phyloP scores from a whole-genome alignment of 1,140 invertebrate genomes.

The Lethrus apterus region DNA sequence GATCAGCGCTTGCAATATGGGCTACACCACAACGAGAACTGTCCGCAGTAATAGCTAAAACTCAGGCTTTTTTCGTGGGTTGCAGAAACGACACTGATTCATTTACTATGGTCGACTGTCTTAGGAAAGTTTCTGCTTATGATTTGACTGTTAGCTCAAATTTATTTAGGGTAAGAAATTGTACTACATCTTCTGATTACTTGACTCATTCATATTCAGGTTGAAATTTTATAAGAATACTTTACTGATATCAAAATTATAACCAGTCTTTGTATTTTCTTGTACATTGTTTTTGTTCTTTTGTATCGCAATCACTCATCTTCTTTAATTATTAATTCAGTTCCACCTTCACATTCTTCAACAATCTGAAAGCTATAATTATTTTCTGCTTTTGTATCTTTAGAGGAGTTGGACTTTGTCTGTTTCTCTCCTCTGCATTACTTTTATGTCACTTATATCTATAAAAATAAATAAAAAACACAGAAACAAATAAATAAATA shows the following conservation, averaged over 20 bases:
- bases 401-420: too few species aligned
- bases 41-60: not conserved
- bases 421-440: too few species aligned
- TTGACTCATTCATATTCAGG: too few species aligned
- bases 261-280: not conserved
- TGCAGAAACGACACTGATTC: conserved; percentile 9
- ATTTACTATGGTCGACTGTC: conserved; percentile 14
- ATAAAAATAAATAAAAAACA: not conserved
- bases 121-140: conserved; percentile 16
- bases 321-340: too few species aligned
- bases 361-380: too few species aligned
- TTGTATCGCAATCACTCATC: too few species aligned
- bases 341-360: too few species aligned
- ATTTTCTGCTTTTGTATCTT: too few species aligned
- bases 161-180: conserved; percentile 20
- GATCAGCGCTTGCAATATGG: conserved; percentile 40
- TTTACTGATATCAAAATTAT: not conserved
- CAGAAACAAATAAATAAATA: not conserved
- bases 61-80: conserved; percentile 12
- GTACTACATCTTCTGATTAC: too few species aligned
- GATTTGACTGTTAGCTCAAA: conserved; percentile 12
- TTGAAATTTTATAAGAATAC: too few species aligned
- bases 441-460: too few species aligned
- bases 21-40: conserved; percentile 11
- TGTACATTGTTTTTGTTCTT: not conserved